Evolutionary conservation across 2,797 vertebrate species (phyloP), one percentile per base, ranked within the genome.

Genomic region (Leptoclinus maculatus): DNA sequence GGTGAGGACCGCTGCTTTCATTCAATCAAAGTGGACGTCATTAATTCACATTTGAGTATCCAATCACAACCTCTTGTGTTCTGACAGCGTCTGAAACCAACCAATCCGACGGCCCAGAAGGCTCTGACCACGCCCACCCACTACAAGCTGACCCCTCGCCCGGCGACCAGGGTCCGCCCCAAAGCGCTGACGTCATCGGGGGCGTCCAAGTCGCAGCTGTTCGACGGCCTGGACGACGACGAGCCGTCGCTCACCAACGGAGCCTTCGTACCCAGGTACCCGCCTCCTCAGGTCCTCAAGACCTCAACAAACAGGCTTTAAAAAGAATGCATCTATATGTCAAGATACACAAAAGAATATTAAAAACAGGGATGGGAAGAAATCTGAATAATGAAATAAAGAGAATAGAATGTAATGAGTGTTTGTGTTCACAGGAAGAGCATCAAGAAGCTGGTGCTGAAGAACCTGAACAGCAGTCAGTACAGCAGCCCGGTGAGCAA

Each of bases 21-120:
- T 32, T 32, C 1, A 5, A 5, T 32, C 29, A 32, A 5, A 5
- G 29, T 41, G 39, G 39, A 41, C 13, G 3, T 41, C 39, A 13
- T 14, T 14, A 10, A 38, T 38, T 38, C 36, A 38, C 36, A 36
- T 29, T 29, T 29, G 1, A 32, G 32, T 32, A 32, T 32, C 43
- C 41, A 14, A 16, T 41, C 36, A 2, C 5, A 25, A 17, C 23
- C 32, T 87, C 79, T 19, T 59, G 49, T 82, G 39, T 53, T 64
- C 27, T 27, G 7, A 16, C 93, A 99, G 98, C 96, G 97, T 45
- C 94, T 99, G 83, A 99, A 98, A 76, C 98, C 98, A 1, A 99
- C 98, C 45, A 99, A 99, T 90, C 98, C 97, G 0, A 97, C 97
- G 0, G 98, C 98, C 4, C 98, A 99, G 93, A 99, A 99, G 84